Base-by-base conservation (phyloP, 2,797 vertebrate species). In the Sebastes paucispinis region DNA sequence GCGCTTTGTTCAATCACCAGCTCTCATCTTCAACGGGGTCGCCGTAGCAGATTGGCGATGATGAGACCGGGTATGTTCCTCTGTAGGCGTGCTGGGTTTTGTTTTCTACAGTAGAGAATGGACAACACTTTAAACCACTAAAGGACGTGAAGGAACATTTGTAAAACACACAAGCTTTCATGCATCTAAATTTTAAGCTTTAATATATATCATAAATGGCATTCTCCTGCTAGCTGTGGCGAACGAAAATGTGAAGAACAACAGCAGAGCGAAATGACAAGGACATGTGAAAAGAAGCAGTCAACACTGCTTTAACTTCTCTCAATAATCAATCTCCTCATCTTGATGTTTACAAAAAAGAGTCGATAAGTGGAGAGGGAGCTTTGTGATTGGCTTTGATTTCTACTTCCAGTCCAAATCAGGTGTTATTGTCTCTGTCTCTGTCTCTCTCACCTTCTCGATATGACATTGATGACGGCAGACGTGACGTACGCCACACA, bases 261-360 rank as follows among this genome's bases (percentile, higher is more conserved):
- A 82, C 60, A 82, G 71, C 69, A 86, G 74, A 80, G 65, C 87
- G 84, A 84, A 83, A 93, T 92, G 90, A 95, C 91, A 94, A 90
- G 90, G 87, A 88, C 89, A 57, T 64, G 87, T 83, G 88, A 89
- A 89, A 84, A 87, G 88, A 94, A 89, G 75, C 89, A 89, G 91
- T 88, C 88, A 67, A 90, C 92, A 87, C 84, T 90, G 89, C 84
- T 93, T 93, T 90, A 93, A 93, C 92, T 92, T 92, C 88, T 94
- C 91, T 93, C 95, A 88, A 94, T 96, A 96, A 96, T 96, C 95
- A 93, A 96, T 96, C 81, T 86, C 84, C 94, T 94, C 93, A 90
- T 94, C 95, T 95, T 93, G 95, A 95, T 95, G 95, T 95, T 95
- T 93, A 95, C 94, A 93, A 95, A 96, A 94, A 94, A 94, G 85